These are phyloP conservation scores for Scatophagus argus DNA, from an alignment of 2,113 vertebrate genomes.

Conservation along the genomic window DNA sequence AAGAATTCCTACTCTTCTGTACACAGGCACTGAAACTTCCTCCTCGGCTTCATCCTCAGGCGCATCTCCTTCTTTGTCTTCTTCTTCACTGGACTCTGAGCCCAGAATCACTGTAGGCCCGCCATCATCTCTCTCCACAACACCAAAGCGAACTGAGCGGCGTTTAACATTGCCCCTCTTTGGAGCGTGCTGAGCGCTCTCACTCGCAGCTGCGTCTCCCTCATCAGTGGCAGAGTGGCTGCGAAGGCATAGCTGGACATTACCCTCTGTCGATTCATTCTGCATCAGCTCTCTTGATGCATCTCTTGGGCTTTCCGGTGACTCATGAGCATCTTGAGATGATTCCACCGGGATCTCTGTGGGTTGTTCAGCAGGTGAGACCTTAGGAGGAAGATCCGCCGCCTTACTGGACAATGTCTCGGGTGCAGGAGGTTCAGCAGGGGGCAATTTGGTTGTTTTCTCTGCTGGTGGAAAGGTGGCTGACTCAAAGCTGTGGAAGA, in stretches of 20 bases:
- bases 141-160: constrained; percentile 70
- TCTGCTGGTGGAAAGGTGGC: constrained; percentile 12
- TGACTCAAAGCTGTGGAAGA: constrained; percentile 53
- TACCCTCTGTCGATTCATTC: not conserved
- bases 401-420: not conserved
- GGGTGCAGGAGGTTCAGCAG: constrained; percentile 7
- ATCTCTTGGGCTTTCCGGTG: not conserved
- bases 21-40: constrained; percentile 23
- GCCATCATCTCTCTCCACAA: constrained; percentile 64
- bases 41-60: constrained; percentile 33
- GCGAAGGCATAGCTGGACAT: not conserved
- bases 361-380: constrained; percentile 15
- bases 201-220: not conserved
- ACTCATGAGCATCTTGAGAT: constrained; percentile 6
- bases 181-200: not conserved
- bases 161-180: constrained; percentile 50
- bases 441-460: constrained; percentile 9
- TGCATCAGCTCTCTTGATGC: not conserved
- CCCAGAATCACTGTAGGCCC: constrained; percentile 60
- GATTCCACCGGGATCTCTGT: constrained; percentile 17
- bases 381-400: constrained; percentile 11
- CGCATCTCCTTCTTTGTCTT: constrained; percentile 21
- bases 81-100: constrained; percentile 49
- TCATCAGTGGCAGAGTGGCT: not conserved
- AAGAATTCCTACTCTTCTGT: constrained; percentile 27